Evolutionary conservation across 2,113 vertebrate genomes (phyloP), one percentile per base, ranked within the genome.

Genomic region (Hemichromis elongatus): DNA sequence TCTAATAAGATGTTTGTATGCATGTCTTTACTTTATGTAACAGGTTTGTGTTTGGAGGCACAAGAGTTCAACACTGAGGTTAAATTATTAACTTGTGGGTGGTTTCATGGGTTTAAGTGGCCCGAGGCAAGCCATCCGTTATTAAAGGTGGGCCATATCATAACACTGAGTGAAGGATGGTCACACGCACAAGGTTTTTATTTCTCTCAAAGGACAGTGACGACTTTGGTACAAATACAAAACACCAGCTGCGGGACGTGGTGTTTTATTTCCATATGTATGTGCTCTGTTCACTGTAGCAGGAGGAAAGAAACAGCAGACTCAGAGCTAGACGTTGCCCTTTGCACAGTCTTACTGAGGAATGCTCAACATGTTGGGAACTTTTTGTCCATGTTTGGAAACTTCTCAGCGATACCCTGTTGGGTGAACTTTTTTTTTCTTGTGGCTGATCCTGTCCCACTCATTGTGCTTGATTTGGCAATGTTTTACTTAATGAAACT

Each of bases 351-450:
- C 82, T 84, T 61, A 59, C 83, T 90, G 88, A 92, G 94, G 92
- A 92, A 93, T 93, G 92, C 81, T 88, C 90, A 83, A 86, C 88
- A 92, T 92, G 88, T 88, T 83, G 80, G 82, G 84, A 90, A 59
- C 78, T 84, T 87, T 56, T 92, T 92, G 91, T 92, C 93, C 90
- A 91, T 93, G 85, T 95, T 92, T 94, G 91, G 89, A 87, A 93
- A 79, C 84, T 68, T 91, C 70, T 79, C 80, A 55, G 56, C 80
- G 79, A 75, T 75, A 45, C 78, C 84, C 59, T 82, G 47, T 82
- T 86, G 10, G 12, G 53, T 61, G 66, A 79, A 88, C 77, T 61
- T n/a, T 26, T 42, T 79, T 81, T 47, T 21, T 85, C 35, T 77
- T 11, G 78, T 61, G 55, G 59, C 81, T 73, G 66, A 75, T 57